Evolutionary conservation across 2,113 vertebrate species (phyloP).

Genomic region (Gnathonemus longibarbis): DNA sequence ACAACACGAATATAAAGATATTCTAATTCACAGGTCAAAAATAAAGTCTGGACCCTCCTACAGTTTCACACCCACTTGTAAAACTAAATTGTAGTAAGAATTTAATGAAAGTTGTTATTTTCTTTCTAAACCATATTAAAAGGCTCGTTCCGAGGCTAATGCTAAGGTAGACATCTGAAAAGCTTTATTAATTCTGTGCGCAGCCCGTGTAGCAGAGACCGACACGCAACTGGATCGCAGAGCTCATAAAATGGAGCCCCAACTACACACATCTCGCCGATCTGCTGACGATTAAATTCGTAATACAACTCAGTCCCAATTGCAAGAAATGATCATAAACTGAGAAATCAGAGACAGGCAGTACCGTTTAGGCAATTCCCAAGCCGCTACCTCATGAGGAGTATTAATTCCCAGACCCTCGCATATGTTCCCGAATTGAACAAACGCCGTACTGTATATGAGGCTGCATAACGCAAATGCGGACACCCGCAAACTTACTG

Average conservation of each 20-base stretch:
- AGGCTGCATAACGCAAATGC: background rate
- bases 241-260: conserved; percentile 1
- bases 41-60: conserved; percentile 24
- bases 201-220: background rate
- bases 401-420: background rate
- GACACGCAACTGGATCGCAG: background rate
- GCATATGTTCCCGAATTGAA: background rate
- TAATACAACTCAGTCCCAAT: background rate
- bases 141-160: background rate
- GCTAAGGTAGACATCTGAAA: conserved; percentile 1
- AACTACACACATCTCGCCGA: background rate
- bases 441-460: background rate
- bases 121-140: background rate
- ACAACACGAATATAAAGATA: conserved; percentile 19
- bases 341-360: background rate
- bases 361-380: background rate
- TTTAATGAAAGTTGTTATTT: background rate
- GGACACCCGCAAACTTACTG: background rate
- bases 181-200: background rate
- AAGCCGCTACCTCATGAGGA: background rate
- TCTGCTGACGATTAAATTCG: background rate
- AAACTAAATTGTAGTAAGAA: conserved; percentile 11
- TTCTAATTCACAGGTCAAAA: conserved; percentile 26
- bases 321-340: background rate
- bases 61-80: conserved; percentile 29